Evolutionary conservation across 2,113 vertebrate genomes (phyloP), one percentile per base, ranked within the genome.

Genomic region (Pholis gunnellus): DNA sequence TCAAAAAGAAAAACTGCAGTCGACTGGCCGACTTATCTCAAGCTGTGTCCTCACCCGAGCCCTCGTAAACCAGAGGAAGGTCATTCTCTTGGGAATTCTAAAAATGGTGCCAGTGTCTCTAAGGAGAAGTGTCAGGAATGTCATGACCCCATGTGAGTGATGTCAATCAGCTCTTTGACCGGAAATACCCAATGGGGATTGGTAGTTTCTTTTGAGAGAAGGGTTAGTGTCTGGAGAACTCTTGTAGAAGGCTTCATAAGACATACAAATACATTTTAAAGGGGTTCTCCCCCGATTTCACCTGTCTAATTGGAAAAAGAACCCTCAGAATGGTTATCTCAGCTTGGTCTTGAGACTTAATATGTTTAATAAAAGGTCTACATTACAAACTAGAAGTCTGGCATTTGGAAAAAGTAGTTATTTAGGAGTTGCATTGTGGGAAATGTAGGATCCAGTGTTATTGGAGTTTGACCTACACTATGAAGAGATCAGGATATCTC

Each of bases 71-170:
- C 74, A 20, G 79, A 81, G 44, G 80, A 84, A 84, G 82, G 71
- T 88, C 75, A 75, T 78, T 90, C 86, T 69, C 84, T 76, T 42
- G 85, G 88, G 91, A 92, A 90, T 86, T 85, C 90, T 84, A 85
- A 89, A 94, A 94, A 93, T 92, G 88, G 90, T 91, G 78, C 91
- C 89, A 82, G 78, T 89, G 85, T 86, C 86, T 92, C 75, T 17
- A 54, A 75, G 36, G 67, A 75, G 78, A 81, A 74, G 85, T 82
- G 81, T 76, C 78, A 64, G 83, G 90, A 93, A 94, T 94, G 89
- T 94, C 90, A 84, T 90, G 90, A 93, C 90, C 89, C 89, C 72
- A 9, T 81, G 88, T 92, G 86, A 93, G 84, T 90, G 80, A 92
- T 91, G 89, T 89, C 87, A 89, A 81, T 91, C 91, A 90, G 79